Evolutionary conservation across 2,797 vertebrate genomes (phyloP).

Genomic region (Neoniphon sammara): DNA sequence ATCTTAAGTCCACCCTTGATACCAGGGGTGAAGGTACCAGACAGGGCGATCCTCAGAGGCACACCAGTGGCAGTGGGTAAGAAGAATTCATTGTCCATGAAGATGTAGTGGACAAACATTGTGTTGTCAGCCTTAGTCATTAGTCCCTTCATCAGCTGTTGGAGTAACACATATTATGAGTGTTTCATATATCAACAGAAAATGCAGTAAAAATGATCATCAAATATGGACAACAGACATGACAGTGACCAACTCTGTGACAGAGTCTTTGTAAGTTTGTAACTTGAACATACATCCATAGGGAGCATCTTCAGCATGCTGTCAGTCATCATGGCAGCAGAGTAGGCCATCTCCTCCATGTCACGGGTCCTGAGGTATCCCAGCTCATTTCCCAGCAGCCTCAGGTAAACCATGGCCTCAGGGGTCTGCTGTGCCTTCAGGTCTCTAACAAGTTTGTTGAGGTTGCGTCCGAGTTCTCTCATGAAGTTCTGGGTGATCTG

Average conservation of each 20-base stretch:
- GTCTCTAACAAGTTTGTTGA: slow-evolving; percentile 88
- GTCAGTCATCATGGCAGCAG: slow-evolving; percentile 77
- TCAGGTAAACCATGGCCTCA: slow-evolving; percentile 92
- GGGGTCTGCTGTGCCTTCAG: slow-evolving; percentile 83
- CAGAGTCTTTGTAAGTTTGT: too few relatives aligned
- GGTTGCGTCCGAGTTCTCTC: slow-evolving; percentile 83
- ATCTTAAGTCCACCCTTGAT: slow-evolving; percentile 85
- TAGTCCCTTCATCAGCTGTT: slow-evolving; percentile 84
- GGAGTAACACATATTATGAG: background rate
- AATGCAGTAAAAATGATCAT: too few relatives aligned
- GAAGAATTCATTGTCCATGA: slow-evolving; percentile 96
- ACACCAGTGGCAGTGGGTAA: slow-evolving; percentile 91
- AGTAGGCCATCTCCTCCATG: slow-evolving; percentile 78
- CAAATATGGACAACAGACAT: background rate
- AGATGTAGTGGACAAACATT: slow-evolving; percentile 94
- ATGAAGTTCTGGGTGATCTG: slow-evolving; percentile 79
- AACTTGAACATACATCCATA: slow-evolving; percentile 58
- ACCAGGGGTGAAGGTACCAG: slow-evolving; percentile 90
- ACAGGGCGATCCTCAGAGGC: slow-evolving; percentile 89
- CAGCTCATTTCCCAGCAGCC: slow-evolving; percentile 91
- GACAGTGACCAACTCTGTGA: too few relatives aligned
- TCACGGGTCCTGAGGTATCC: slow-evolving; percentile 91
- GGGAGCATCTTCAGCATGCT: slow-evolving; percentile 81
- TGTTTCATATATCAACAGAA: too few relatives aligned
- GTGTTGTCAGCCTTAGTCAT: slow-evolving; percentile 84